phyloP scores from a whole-genome alignment of 2,888 invertebrate genomes.

The Drosophila paranaensis region DNA sequence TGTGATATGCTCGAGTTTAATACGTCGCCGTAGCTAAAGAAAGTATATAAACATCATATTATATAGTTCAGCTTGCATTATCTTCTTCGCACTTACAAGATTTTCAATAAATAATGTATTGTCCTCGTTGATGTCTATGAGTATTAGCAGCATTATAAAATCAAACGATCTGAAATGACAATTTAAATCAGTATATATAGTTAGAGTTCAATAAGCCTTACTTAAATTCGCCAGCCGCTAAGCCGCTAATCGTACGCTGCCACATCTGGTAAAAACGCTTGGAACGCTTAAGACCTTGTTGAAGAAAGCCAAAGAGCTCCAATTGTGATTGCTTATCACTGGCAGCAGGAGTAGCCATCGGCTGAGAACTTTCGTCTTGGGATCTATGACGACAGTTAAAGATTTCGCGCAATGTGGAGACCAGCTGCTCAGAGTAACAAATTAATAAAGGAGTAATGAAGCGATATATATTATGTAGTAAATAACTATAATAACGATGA shows the following conservation, averaged over 20 bases:
- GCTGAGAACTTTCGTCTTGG: background rate
- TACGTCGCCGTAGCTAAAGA: constrained; percentile 85
- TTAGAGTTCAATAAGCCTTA: constrained; percentile 15
- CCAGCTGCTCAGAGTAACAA: constrained; percentile 62
- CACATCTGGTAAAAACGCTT: constrained; percentile 82
- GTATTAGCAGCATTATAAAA: constrained; percentile 88
- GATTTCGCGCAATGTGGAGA: constrained; percentile 77
- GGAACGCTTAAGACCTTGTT: constrained; percentile 81
- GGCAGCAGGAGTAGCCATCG: background rate
- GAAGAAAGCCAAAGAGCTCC: constrained; percentile 79
- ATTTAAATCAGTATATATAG: background rate
- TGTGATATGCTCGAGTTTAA: constrained; percentile 87
- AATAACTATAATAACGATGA: background rate
- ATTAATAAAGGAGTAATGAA: too few species aligned
- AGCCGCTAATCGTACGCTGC: constrained; percentile 76
- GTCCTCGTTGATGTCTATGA: constrained; percentile 87
- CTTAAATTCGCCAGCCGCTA: constrained; percentile 64
- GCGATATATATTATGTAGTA: too few species aligned
- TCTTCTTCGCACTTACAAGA: constrained; percentile 86
- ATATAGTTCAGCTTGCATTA: too few species aligned
- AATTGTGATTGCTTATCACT: constrained; percentile 73
- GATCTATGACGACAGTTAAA: constrained; percentile 62
- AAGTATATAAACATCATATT: background rate
- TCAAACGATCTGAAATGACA: constrained; percentile 87
- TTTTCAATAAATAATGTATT: constrained; percentile 88